Evolutionary conservation across 2,113 vertebrate species (phyloP).

Genomic region (Sapayoa aenigma): DNA sequence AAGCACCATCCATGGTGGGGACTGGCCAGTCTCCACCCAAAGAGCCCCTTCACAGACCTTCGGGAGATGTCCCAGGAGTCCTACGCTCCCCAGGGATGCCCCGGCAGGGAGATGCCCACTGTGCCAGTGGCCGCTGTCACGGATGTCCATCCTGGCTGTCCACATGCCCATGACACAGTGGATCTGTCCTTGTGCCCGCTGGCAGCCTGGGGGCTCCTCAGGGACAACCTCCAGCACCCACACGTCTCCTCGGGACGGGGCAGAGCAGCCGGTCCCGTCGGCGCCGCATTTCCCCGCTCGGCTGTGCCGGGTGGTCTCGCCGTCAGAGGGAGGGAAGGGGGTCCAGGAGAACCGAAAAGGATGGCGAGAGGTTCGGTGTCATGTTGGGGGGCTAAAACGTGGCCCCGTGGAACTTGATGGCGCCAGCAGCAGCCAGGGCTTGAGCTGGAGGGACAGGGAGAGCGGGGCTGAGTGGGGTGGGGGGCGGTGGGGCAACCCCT

Average conservation of each 20-base stretch:
- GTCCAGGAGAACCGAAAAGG: background rate
- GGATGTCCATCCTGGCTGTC: background rate
- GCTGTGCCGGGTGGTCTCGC: background rate
- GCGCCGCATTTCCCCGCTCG: background rate
- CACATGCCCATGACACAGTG: background rate
- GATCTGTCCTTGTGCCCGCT: background rate
- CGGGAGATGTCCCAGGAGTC: background rate
- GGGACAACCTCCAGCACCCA: background rate
- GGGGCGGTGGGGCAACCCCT: accelerated
- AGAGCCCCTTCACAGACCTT: background rate
- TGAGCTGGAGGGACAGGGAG: constrained; percentile 75
- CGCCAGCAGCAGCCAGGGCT: constrained; percentile 81
- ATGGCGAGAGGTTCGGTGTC: background rate
- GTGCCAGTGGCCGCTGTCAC: background rate
- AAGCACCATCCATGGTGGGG: background rate
- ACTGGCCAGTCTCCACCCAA: background rate
- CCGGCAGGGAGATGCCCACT: background rate
- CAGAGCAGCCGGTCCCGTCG: background rate
- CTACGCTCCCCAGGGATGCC: background rate
- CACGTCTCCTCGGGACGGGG: accelerated
- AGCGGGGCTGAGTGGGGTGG: background rate
- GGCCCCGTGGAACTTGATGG: constrained; percentile 81
- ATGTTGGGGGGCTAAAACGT: constrained; percentile 75
- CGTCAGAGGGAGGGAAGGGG: background rate
- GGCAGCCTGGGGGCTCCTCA: background rate